Percentiles rank a stretch among this genome's conserved stretches.
Evolutionary conservation across 1,140 invertebrate genomes (phyloP).

Genomic region (Archivesica marissinica): DNA sequence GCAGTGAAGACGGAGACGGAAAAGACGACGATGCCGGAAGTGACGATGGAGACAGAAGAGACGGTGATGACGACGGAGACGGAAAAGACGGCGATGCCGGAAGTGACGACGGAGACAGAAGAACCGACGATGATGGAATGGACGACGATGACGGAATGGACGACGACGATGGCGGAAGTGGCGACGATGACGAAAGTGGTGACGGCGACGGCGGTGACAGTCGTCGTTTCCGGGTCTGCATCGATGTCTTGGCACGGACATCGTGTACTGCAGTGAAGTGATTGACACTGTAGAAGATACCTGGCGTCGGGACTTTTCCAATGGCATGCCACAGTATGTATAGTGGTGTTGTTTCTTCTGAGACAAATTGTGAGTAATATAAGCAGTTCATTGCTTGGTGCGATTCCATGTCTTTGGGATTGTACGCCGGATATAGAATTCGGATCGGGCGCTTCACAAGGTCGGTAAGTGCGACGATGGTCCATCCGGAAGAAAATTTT

Average conservation of each 20-base stretch:
- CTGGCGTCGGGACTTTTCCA: background rate
- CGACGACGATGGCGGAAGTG: background rate
- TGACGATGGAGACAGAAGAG: background rate
- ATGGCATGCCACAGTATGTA: background rate
- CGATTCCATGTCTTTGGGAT: background rate
- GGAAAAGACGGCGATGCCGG: background rate
- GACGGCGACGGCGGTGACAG: background rate
- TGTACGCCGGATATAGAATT: background rate
- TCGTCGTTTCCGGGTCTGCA: background rate
- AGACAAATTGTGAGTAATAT: background rate
- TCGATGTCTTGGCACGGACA: background rate
- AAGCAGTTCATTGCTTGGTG: background rate
- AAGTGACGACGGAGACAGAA: background rate
- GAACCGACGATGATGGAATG: too few relatives aligned
- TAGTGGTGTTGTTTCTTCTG: background rate
- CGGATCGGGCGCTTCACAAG: background rate
- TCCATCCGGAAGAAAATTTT: background rate
- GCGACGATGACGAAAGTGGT: background rate
- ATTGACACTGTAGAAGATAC: background rate
- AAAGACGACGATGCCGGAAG: too few relatives aligned
- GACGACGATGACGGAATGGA: background rate
- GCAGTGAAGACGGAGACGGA: background rate
- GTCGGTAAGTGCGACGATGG: background rate
- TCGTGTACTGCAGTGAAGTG: conserved; percentile 17
- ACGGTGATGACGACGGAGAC: background rate